Base-by-base conservation (phyloP, 2,888 invertebrate genomes). In the Apoda limacodes region DNA sequence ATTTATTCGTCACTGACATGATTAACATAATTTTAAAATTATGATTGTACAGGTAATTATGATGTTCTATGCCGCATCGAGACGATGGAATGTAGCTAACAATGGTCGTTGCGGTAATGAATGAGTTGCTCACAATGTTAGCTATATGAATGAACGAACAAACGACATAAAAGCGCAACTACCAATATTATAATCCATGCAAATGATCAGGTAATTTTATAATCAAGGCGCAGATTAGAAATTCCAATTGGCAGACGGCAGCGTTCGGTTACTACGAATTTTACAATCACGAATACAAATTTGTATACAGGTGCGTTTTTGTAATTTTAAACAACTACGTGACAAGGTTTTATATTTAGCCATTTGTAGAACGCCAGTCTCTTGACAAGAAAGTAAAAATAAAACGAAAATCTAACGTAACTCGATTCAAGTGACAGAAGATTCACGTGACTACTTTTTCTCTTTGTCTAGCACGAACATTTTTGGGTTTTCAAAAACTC, bases 21-120 rank as follows among this genome's bases (percentile, higher is more conserved):
- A n/a, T n/a, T n/a, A n/a, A 39, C 46, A 53, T 58, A 58, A 53
- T 52, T 49, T 28, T 42, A 46, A 50, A 52, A 52, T 54, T 46
- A 29, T 55, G 57, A 55, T 59, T 50, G 46, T 33, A 33, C 11
- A 9, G 21, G 35, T 45, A 42, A 48, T 50, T 46, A 49, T 32
- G 32, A 32, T 40, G 45, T 43, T 34, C 25, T 35, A 28, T 36
- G 32, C 25, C 34, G 35, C 33, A 31, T 33, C 31, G 38, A 22
- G 32, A 20, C 28, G 22, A 11, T 26, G 35, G 36, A 36, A 39
- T 29, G 33, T 28, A 9, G 7, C 22, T n/a, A 27, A 26, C 34
- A 32, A 31, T 42, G 17, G 35, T n/a, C n/a, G n/a, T 30, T 30
- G 24, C 28, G 25, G 35, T 34, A n/a, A 9, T 11, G 35, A 32